A percentile compares a stretch with the other conserved stretches of the same genome.
Conservation (phyloP, 2,888 invertebrate species). For the Disparrhopalites patrizii region DNA sequence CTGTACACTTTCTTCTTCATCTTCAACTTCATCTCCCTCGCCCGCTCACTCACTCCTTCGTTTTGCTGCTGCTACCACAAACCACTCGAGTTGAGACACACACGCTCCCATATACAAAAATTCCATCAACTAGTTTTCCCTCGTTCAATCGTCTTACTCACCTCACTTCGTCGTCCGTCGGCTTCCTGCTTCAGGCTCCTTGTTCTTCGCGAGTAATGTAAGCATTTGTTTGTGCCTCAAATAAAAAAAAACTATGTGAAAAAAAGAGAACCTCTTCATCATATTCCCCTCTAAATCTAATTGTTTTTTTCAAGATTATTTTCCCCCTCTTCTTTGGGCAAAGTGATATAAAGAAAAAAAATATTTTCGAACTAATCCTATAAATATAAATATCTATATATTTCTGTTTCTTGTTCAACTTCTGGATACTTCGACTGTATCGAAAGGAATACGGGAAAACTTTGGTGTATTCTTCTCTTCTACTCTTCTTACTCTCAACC, state of each 20-base stretch:
- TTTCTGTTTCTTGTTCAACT: too few species aligned
- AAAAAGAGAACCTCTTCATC: neutral
- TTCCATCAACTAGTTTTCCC: constrained; percentile 27
- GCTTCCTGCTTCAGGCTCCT: constrained; percentile 15
- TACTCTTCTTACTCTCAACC: neutral
- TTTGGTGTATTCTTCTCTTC: neutral
- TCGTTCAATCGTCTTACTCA: constrained; percentile 20
- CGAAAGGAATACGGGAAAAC: too few species aligned
- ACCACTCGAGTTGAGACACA: neutral
- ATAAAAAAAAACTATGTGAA: constrained; percentile 24
- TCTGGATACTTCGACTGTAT: too few species aligned
- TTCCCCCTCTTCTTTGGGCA: neutral
- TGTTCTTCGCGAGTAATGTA: constrained; percentile 24
- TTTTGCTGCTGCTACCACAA: neutral
- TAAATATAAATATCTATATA: too few species aligned
- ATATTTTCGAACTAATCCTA: constrained; percentile 23
- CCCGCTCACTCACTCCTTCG: constrained; percentile 2
- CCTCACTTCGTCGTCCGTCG: constrained; percentile 24
- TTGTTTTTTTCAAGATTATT: too few species aligned
- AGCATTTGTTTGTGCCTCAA: constrained; percentile 26
- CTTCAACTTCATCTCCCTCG: too few species aligned
- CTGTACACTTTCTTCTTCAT: too few species aligned
- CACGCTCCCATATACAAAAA: constrained; percentile 1
- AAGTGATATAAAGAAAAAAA: neutral
- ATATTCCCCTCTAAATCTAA: too few species aligned